A percentile compares a stretch with the other conserved stretches of the same genome.
Evolutionary conservation across 1,140 invertebrate genomes (phyloP).

Genomic region (Megathymus violae): DNA sequence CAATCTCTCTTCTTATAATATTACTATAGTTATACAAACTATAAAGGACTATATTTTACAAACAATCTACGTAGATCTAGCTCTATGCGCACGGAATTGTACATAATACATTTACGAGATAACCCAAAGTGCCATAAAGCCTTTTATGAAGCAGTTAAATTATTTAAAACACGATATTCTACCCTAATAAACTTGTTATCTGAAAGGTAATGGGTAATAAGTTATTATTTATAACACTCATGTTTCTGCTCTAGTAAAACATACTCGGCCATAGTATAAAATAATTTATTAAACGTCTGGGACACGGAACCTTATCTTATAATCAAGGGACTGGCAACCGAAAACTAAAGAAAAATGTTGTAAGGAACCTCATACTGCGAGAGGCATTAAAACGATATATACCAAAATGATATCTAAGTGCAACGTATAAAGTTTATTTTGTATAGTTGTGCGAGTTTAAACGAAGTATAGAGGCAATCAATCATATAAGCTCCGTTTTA

Average conservation of each 20-base stretch:
- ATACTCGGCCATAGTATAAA: conserved; percentile 15
- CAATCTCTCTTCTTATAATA: no score
- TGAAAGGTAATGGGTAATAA: conserved; percentile 24
- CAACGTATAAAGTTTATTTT: conserved; percentile 35
- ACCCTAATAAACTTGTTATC: conserved; percentile 31
- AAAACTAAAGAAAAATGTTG: conserved; percentile 48
- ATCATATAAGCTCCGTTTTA: conserved; percentile 42
- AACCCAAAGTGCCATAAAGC: conserved; percentile 1
- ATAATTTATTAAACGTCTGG: conserved; percentile 32
- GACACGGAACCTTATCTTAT: conserved; percentile 53
- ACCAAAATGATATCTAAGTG: not conserved
- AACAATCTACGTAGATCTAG: not conserved
- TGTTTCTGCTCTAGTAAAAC: conserved; percentile 39
- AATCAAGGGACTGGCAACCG: conserved; percentile 47
- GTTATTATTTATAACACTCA: conserved; percentile 30
- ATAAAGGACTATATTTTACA: no score
- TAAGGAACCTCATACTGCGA: conserved; percentile 44
- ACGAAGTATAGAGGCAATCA: conserved; percentile 43
- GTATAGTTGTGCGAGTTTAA: conserved; percentile 11
- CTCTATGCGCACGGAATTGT: not conserved
- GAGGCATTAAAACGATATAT: not conserved
- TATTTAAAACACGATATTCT: conserved; percentile 35
- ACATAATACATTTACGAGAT: conserved; percentile 2
- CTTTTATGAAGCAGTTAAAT: conserved; percentile 23
- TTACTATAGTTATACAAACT: no score